These are phyloP conservation scores for Embiotoca jacksoni DNA, from an alignment of 2,113 vertebrate genomes.

Conservation along the genomic window DNA sequence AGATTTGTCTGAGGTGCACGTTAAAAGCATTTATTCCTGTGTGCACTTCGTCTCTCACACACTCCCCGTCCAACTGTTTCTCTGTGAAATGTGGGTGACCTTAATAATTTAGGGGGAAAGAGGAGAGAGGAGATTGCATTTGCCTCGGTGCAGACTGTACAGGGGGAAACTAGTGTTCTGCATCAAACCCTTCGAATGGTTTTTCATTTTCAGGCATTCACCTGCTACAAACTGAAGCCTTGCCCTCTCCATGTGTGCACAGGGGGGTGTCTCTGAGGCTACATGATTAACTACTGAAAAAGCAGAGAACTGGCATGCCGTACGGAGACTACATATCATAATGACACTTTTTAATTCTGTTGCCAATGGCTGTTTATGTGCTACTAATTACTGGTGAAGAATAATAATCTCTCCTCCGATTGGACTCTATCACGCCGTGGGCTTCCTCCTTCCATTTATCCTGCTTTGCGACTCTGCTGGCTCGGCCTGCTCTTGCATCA, in stretches of 20 bases:
- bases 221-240: slow-evolving; percentile 35
- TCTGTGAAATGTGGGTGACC: slow-evolving; percentile 53
- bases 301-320: slow-evolving; percentile 42
- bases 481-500: slow-evolving; percentile 54
- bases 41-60: slow-evolving; percentile 12
- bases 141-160: slow-evolving; percentile 29
- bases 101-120: slow-evolving; percentile 67
- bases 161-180: slow-evolving; percentile 29
- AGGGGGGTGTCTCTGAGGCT: slow-evolving; percentile 25
- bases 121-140: slow-evolving; percentile 22
- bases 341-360: slow-evolving; percentile 75
- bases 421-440: slow-evolving; percentile 52
- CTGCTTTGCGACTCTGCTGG: slow-evolving; percentile 45
- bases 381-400: slow-evolving; percentile 79
- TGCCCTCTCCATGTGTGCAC: slow-evolving; percentile 25
- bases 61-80: slow-evolving; percentile 16
- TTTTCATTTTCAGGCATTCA: slow-evolving; percentile 55
- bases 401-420: slow-evolving; percentile 73
- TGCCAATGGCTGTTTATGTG: slow-evolving; percentile 79
- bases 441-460: slow-evolving; percentile 63
- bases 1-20: slow-evolving; percentile 12
- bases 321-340: slow-evolving; percentile 70
- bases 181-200: slow-evolving; percentile 46
- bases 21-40: slow-evolving; percentile 33
- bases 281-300: slow-evolving; percentile 69